Evolutionary conservation across 1,140 invertebrate species (phyloP).

Genomic region (Diabrotica undecimpunctata): DNA sequence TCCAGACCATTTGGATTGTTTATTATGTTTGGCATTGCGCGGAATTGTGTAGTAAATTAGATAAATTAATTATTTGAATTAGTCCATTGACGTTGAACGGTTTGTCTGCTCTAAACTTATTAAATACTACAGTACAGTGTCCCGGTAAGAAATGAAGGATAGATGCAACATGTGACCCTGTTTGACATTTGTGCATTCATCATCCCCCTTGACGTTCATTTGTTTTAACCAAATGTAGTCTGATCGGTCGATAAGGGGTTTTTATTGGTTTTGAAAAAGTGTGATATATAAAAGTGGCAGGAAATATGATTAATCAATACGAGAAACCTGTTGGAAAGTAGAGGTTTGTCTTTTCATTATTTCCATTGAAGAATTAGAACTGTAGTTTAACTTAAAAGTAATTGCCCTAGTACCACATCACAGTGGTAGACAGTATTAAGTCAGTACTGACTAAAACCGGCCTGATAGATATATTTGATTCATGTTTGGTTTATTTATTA

Average conservation of each 20-base stretch:
- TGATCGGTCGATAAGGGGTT: background rate
- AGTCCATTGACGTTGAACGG: conserved; percentile 26
- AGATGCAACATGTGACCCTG: conserved; percentile 59
- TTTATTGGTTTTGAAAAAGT: background rate
- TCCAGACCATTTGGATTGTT: conserved; percentile 29
- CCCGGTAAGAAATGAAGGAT: conserved; percentile 5
- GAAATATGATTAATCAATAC: background rate
- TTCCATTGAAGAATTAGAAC: background rate
- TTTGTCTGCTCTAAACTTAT: conserved; percentile 7
- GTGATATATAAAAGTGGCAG: background rate
- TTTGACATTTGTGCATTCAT: conserved; percentile 50
- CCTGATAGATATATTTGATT: too few relatives aligned
- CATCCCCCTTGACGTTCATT: conserved; percentile 17
- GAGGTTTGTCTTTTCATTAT: background rate
- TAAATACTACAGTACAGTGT: conserved; percentile 14
- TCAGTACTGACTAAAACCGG: too few relatives aligned
- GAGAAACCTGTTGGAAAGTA: background rate
- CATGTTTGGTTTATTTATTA: too few relatives aligned
- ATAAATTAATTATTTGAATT: conserved; percentile 35
- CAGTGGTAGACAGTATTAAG: too few relatives aligned
- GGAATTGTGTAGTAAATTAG: conserved; percentile 16
- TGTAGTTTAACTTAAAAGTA: too few relatives aligned
- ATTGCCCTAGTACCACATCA: too few relatives aligned
- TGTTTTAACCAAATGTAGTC: background rate
- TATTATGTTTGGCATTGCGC: conserved; percentile 22